A percentile compares a stretch with the other conserved stretches of the same genome.
phyloP scores from a whole-genome alignment of 2,113 vertebrate genomes.

The Neolamprologus caudopunctatus region DNA sequence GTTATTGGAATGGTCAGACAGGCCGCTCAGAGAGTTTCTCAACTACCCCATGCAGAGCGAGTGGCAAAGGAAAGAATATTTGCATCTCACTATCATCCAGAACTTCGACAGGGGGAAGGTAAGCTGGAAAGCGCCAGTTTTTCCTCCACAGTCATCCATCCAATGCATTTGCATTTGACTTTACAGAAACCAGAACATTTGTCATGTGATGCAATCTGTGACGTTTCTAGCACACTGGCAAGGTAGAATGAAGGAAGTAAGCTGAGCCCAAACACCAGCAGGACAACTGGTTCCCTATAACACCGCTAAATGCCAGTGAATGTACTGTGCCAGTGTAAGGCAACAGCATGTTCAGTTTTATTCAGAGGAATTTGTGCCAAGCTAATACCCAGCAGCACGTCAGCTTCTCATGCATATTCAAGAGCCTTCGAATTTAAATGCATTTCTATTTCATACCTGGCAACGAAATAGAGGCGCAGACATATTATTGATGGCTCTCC shows the following conservation, averaged over 20 bases:
- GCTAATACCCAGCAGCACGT: background rate
- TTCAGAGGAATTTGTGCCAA: background rate
- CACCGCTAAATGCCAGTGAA: background rate
- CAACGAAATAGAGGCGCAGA: background rate
- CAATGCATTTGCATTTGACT: background rate
- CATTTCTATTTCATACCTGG: background rate
- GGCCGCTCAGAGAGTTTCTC: constrained; percentile 90
- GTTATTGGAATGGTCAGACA: constrained; percentile 92
- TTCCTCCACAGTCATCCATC: background rate
- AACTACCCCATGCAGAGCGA: constrained; percentile 97
- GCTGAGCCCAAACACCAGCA: background rate
- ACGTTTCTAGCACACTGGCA: background rate
- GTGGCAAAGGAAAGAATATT: constrained; percentile 93
- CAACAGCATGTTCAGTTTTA: background rate
- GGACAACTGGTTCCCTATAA: background rate
- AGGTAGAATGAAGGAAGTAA: background rate
- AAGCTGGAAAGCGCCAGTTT: background rate
- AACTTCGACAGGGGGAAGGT: constrained; percentile 89
- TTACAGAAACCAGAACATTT: background rate
- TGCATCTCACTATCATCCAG: constrained; percentile 94
- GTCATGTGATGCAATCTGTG: background rate
- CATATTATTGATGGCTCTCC: background rate
- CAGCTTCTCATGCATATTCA: background rate
- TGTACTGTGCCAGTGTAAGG: background rate
- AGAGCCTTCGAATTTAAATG: background rate